Base-by-base conservation (phyloP, 2,113 vertebrate genomes). In the Xiphophorus maculatus region DNA sequence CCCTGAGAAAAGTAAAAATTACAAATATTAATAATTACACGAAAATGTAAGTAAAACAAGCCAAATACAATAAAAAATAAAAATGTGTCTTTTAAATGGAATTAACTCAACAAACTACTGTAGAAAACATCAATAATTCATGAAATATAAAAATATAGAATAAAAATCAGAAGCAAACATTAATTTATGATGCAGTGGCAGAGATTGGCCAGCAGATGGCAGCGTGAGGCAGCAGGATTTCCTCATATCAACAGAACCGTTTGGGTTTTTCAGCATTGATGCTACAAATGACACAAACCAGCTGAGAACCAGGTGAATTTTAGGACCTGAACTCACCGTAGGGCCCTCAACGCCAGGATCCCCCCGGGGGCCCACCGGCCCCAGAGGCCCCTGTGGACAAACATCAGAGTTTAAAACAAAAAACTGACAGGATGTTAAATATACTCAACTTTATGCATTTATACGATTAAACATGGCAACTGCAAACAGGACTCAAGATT, bases 341-440 rank as follows among this genome's bases (percentile, higher is more conserved):
- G 93, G 90, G 11, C 96, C 96, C 84, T 96, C 95, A 78, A 92
- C 93, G 60, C 96, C 96, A 0, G 54, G 85, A 42, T 95, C 95
- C 29, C 96, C 96, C 37, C 94, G 92, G 54, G 75, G 30, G 15
- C 96, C 96, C 0, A 84, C 13, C 0, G 69, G 88, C 13, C 96
- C 96, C 0, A 80, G 65, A 27, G 85, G 42, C 5, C 96, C 96
- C 96, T 97, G 90, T 17, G 29, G 25, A n/a, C 14, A 65, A 64
- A 73, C 72, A 13, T 76, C 54, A 75, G 60, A 12, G 17, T 19
- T 15, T 29, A 44, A 60, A 33, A 65, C 72, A 9, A 54, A 22
- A 33, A 54, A 58, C 10, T 11, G 5, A 66, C 30, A 37, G 40
- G 8, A 5, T 28, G 10, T 40, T 2, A 66, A 37, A n/a, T 37